Evolutionary conservation across 2,797 vertebrate genomes (phyloP), one percentile per base, ranked within the genome.

Genomic region (Acrossocheilus fasciatus): DNA sequence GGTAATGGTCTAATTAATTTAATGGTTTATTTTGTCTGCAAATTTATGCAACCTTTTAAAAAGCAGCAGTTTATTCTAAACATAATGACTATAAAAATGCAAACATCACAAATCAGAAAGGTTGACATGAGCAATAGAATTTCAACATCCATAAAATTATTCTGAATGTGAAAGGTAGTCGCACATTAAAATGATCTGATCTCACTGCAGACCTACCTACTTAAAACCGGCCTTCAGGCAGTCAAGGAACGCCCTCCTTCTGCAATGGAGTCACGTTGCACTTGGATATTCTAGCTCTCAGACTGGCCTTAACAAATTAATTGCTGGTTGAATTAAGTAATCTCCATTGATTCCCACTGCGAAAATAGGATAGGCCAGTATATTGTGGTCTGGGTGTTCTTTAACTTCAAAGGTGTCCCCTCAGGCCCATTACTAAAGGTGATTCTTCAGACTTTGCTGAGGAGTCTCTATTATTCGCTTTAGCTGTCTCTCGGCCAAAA

Each of bases 351-450:
- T 88, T 92, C 92, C 91, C 91, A 26, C 87, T 85, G 88, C 86
- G 89, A 88, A 90, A 89, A 92, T 91, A 91, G 89, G 88, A 87
- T 89, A 88, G 90, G 91, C 92, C 91, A 91, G 91, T 91, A 90
- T 91, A 89, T 91, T 89, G 84, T 94, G 90, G 91, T 89, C 91
- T 89, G 73, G 90, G 90, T 91, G 88, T 91, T 90, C 90, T 93
- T 93, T 88, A 90, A 88, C 89, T 91, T 90, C 89, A 90, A 87
- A 91, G 73, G 82, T 84, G 86, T 93, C 92, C 91, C 93, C 87
- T 89, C 90, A 93, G 93, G 91, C 92, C 91, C 85, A 92, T 93
- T 94, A 93, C 91, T 77, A 88, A 89, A 93, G 92, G 91, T 93
- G 92, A 93, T 92, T 92, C 92, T 92, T 87, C 20, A 91, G 88